These are phyloP conservation scores for Phallusia fumigata DNA, from an alignment of 23 tunicate genomes.

Conservation along the genomic window DNA sequence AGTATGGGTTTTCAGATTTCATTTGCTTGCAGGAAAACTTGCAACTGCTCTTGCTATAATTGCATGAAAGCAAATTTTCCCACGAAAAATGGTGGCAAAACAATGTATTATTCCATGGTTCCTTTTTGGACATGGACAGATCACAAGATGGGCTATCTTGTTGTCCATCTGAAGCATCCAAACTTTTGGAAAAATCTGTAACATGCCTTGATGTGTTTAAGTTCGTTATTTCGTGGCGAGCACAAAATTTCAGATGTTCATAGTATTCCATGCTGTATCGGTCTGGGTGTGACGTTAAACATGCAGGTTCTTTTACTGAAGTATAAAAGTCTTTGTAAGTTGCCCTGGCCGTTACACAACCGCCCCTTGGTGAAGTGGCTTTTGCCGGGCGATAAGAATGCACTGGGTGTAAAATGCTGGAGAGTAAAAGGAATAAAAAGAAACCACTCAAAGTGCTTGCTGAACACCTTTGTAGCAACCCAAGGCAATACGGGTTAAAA, in stretches of 20 bases:
- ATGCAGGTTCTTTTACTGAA: neutral
- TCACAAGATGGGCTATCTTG: neutral
- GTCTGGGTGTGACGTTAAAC: neutral
- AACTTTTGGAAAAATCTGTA: neutral
- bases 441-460: neutral
- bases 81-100: neutral
- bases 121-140: neutral
- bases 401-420: conserved; percentile 2
- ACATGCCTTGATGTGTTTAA: neutral
- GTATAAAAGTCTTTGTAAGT: neutral
- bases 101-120: neutral
- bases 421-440: neutral
- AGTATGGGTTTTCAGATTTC: neutral
- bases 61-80: neutral
- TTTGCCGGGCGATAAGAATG: neutral
- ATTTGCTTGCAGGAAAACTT: neutral
- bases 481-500: neutral
- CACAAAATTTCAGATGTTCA: neutral
- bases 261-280: neutral
- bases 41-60: neutral
- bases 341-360: neutral
- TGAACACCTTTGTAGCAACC: neutral
- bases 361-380: neutral
- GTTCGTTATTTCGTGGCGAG: neutral
- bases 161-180: neutral